Evolutionary conservation across 1,140 invertebrate species (phyloP), one percentile per base, ranked within the genome.

Genomic region (Tribolium castaneum): DNA sequence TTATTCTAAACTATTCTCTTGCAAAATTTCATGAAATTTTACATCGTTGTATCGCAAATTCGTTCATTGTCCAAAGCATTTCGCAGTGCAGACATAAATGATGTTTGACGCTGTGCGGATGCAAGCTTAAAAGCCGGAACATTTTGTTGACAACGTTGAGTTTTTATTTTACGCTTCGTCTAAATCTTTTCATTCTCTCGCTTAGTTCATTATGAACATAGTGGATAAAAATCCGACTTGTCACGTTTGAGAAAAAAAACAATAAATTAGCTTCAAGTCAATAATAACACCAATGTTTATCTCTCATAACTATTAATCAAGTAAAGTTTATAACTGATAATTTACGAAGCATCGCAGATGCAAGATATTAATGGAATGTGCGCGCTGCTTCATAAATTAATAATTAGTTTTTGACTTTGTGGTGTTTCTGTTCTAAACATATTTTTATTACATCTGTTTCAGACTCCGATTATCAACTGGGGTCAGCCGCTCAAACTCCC

Each of bases 381-480:
- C 1, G 25, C 25, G 25, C 25, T 4, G 39, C 2, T n/a, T 45
- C 2, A 19, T 19, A 19, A 19, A 19, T 19, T 19, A 19, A 19
- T 19, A 19, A 19, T 19, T 1, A 1, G 16, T 45, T n/a, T 45
- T 45, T 45, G 5, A 3, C n/a, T 2, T 9, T 45, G 39, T 45
- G 7, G 9, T 45, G 54, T 75, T 80, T 80, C 25, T 7, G 16
- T 12, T 52, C 12, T 16, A 25, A 59, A 2, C 54, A 59, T 34
- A 59, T 59, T 59, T 59, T 12, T 66, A 14, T 66, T 66, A 39
- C 51, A 35, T 66, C 30, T 85, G 85, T 83, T 82, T 70, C 87
- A 91, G 91, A 91, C 87, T 91, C 90, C 79, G 90, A 92, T 86
- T 91, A 92, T 85, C 91, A 91, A 83, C 85, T 91, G 80, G 90